Conservation (phyloP, 2,888 invertebrate species). For the Tineola bisselliella region DNA sequence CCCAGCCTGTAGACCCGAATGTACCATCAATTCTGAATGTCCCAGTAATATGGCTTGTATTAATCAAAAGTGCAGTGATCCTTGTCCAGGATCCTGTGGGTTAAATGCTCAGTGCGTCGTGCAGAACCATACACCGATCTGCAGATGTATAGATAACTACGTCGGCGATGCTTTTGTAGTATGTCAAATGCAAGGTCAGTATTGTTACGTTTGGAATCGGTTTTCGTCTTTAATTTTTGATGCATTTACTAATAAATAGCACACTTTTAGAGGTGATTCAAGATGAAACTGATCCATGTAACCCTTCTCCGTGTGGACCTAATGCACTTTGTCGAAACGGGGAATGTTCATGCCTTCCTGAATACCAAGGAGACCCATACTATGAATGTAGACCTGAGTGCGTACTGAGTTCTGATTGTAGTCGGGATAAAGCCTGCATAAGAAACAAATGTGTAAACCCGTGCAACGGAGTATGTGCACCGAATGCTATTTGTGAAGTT, state of each 20-base stretch:
- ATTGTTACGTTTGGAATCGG: not conserved
- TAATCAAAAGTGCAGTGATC: conserved; percentile 78
- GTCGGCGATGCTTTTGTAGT: conserved; percentile 78
- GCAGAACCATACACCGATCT: conserved; percentile 78
- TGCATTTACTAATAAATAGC: not conserved
- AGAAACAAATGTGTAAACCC: conserved; percentile 77
- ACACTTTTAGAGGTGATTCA: conserved; percentile 32
- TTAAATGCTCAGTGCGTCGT: conserved; percentile 71
- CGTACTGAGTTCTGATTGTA: conserved; percentile 73
- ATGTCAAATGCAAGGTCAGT: conserved; percentile 65
- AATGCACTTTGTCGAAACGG: conserved; percentile 70
- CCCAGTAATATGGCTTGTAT: conserved; percentile 79
- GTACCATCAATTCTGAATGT: conserved; percentile 79
- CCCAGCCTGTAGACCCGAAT: conserved; percentile 76
- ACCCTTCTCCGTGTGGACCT: conserved; percentile 74
- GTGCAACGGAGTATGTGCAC: conserved; percentile 76
- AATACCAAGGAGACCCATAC: conserved; percentile 74
- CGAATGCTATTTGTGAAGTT: conserved; percentile 76
- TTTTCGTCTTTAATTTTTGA: no score
- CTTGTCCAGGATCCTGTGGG: conserved; percentile 84
- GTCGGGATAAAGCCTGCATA: conserved; percentile 71
- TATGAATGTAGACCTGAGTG: conserved; percentile 77
- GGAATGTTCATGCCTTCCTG: conserved; percentile 69
- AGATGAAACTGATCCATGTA: conserved; percentile 64
- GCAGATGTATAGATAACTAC: conserved; percentile 75